Base-by-base conservation (phyloP, 1,140 invertebrate genomes). In the Trialeurodes vaporariorum region DNA sequence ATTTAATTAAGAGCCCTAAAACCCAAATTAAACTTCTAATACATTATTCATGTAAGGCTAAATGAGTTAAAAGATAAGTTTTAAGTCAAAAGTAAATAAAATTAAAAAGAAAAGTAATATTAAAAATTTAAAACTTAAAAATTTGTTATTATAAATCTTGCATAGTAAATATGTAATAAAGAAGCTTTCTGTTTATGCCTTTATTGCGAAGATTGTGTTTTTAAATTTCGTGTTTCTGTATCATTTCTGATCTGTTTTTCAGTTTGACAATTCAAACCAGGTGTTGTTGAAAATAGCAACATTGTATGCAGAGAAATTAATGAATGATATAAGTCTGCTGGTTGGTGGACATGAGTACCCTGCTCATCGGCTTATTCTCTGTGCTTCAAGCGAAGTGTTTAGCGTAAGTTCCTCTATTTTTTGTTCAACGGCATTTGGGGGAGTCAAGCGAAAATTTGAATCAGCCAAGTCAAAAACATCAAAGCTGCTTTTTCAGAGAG, bases 361-460 rank as follows among this genome's bases (percentile, higher is more conserved):
- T 25, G 90, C 92, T 25, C 94, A 97, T 79, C 85, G 92, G 65
- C 83, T 97, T 9, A 96, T 97, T 74, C 82, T 97, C 1, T 96
- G 93, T 83, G 92, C 93, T 69, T 94, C 91, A 69, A 96, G 93
- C 79, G 93, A 96, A 82, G 94, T 97, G 23, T 96, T 97, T 79
- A 92, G 94, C 81, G 90, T 91, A 79, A 73, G 66, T 64, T 27
- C 23, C n/a, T 27, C 22, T 34, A n/a, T n/a, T n/a, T n/a, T n/a
- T n/a, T n/a, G n/a, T n/a, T n/a, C n/a, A n/a, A n/a, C n/a, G n/a
- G n/a, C n/a, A n/a, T n/a, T n/a, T n/a, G n/a, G n/a, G n/a, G n/a
- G n/a, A n/a, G n/a, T n/a, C n/a, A n/a, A n/a, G n/a, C n/a, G n/a
- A n/a, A n/a, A n/a, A n/a, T n/a, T n/a, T n/a, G n/a, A n/a, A n/a